Percentiles rank a stretch among this genome's conserved stretches.
Conservation (phyloP, 1,140 invertebrate genomes). For the Drosophila pseudoananassae region DNA sequence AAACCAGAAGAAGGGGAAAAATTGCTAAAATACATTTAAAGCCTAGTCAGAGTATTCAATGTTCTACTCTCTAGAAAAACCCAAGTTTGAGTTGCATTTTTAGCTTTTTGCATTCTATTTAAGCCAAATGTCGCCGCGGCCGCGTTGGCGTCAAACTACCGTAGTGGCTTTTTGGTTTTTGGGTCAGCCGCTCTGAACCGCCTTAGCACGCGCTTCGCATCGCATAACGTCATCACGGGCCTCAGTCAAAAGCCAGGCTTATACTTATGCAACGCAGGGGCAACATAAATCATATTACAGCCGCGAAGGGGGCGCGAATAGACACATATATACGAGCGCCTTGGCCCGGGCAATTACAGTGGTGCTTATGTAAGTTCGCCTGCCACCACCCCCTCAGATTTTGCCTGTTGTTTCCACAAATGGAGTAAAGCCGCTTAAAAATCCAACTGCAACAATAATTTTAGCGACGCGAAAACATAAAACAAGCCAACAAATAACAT, state of each 20-base stretch:
- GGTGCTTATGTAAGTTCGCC: conserved; percentile 15
- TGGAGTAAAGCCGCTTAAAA: conserved; percentile 26
- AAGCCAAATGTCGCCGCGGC: conserved; percentile 42
- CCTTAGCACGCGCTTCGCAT: conserved; percentile 64
- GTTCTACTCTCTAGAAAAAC: background rate
- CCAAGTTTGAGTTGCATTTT: conserved; percentile 13
- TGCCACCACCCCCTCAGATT: background rate
- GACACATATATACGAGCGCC: conserved; percentile 30
- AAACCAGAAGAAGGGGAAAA: no score
- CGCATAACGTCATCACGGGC: conserved; percentile 47
- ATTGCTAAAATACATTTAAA: no score
- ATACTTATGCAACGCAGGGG: conserved; percentile 59
- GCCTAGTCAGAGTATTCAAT: conserved; percentile 6
- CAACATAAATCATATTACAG: conserved; percentile 62
- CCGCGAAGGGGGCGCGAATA: background rate
- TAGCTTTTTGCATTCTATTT: conserved; percentile 40
- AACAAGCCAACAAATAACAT: conserved; percentile 34
- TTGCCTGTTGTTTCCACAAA: conserved; percentile 18
- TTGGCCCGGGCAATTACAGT: conserved; percentile 60
- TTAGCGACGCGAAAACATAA: conserved; percentile 53
- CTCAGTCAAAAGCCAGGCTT: conserved; percentile 28
- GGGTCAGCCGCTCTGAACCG: conserved; percentile 50
- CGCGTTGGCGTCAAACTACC: conserved; percentile 72
- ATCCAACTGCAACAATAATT: conserved; percentile 42
- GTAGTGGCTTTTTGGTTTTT: conserved; percentile 62